Base-by-base conservation (phyloP, 2,113 vertebrate species). In the Lepisosteus oculatus region DNA sequence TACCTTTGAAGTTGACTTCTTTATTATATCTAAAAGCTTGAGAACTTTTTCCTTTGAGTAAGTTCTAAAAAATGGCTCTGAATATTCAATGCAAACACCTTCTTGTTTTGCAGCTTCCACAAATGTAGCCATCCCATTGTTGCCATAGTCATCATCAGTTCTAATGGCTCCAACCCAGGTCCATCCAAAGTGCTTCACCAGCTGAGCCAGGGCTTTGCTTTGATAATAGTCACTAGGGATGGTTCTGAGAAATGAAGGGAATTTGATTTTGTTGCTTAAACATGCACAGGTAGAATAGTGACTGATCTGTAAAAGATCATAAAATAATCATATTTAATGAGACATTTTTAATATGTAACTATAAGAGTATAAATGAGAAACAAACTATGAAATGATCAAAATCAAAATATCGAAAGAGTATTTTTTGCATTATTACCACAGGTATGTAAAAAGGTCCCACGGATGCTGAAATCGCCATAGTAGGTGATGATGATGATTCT, bases 261-360 rank as follows among this genome's bases (percentile, higher is more conserved):
- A 89, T 68, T 82, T 80, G 0, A 66, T 77, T 78, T 86, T 89
- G 79, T 88, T 82, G 76, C 87, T 87, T n/a, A 90, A 85, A 70
- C 87, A 89, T 43, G 83, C 83, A 76, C 87, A 89, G 61, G 87
- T 89, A 55, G 87, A 81, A 82, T 81, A 88, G 69, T 90, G 85
- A 63, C 88, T 89, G 70, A 90, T 84, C 88, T 90, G 70, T 62
- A 51, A 9, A 51, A 51, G 47, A 29, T 29, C 17, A 29, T 29
- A 29, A 29, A 9, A 29, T 29, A 29, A 51, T 6, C 5, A 51
- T 9, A 51, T 6, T 5, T 29, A 5, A 51, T 51, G 8, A 6
- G 47, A 5, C 5, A 51, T 6, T 51, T 5, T 51, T 51, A 51
- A 6, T 51, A 6, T 6, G 5, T 51, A 5, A 51, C 5, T 2